Evolutionary conservation across 2,797 vertebrate species (phyloP).

Genomic region (Arnoldichthys spilopterus): DNA sequence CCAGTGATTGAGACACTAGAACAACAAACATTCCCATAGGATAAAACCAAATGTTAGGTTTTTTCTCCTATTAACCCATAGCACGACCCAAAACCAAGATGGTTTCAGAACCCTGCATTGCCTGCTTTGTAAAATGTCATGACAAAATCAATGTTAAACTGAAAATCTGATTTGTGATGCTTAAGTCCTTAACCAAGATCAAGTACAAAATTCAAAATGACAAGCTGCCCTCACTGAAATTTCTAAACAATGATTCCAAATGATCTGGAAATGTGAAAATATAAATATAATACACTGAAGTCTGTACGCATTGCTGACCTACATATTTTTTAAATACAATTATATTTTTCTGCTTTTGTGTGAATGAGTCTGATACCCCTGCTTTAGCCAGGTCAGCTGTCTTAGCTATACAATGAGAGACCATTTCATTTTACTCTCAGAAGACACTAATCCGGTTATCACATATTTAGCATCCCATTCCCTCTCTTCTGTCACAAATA

Average conservation of each 20-base stretch:
- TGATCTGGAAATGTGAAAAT: not conserved
- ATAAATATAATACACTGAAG: not conserved
- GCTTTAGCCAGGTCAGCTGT: slow-evolving; percentile 16
- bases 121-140: too few relatives aligned
- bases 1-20: not conserved
- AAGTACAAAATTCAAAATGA: not conserved
- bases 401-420: not conserved
- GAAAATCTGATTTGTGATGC: not conserved
- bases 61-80: not conserved
- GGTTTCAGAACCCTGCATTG: not conserved
- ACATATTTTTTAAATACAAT: not conserved
- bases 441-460: slow-evolving; percentile 30
- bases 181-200: not conserved
- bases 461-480: not conserved
- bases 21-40: not conserved
- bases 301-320: not conserved
- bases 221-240: not conserved
- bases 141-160: not conserved
- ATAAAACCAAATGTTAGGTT: not conserved
- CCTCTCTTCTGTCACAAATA: slow-evolving; percentile 31
- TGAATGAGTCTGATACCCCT: not conserved
- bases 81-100: not conserved
- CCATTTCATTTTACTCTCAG: slow-evolving; percentile 37
- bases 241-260: not conserved
- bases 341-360: not conserved